These are phyloP conservation scores for Cyanocitta stelleri DNA, from an alignment of 2,113 vertebrate species.

Conservation along the genomic window DNA sequence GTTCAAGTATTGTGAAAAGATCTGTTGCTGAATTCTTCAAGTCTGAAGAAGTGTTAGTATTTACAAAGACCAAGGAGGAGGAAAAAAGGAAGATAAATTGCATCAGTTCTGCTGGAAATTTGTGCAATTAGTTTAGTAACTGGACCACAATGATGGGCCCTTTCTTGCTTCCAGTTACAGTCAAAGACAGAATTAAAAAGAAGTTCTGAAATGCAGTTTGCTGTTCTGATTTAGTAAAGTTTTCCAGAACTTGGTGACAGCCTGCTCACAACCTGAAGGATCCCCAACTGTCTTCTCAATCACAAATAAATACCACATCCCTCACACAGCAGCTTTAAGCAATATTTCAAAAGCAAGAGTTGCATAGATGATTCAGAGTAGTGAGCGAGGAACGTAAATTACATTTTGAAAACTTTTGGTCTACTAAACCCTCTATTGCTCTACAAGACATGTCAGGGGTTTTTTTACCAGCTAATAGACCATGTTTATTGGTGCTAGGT, in stretches of 20 bases:
- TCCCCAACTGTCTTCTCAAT: background rate
- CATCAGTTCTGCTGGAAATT: background rate
- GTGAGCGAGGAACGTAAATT: background rate
- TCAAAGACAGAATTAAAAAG: background rate
- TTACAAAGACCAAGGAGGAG: background rate
- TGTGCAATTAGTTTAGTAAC: slow-evolving; percentile 52
- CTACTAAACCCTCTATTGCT: background rate
- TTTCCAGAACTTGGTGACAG: slow-evolving; percentile 3
- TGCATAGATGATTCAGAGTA: slow-evolving; percentile 30
- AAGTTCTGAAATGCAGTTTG: slow-evolving; percentile 38
- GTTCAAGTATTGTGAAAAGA: background rate
- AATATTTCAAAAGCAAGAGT: background rate
- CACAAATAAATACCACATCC: background rate
- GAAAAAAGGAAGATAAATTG: slow-evolving; percentile 12
- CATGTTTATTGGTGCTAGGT: background rate
- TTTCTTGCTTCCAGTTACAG: background rate
- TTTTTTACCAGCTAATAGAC: background rate
- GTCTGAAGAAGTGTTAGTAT: background rate
- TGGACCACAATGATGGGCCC: background rate
- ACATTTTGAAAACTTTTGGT: slow-evolving; percentile 11
- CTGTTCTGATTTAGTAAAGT: slow-evolving; percentile 21
- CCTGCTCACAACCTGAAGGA: background rate
- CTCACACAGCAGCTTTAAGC: background rate
- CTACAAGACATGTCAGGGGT: background rate
- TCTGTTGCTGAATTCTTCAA: background rate